Percentiles rank a stretch among this genome's conserved stretches.
These are phyloP conservation scores for Diplolepis rosae DNA, from an alignment of 2,888 invertebrate species.

Conservation along the genomic window DNA sequence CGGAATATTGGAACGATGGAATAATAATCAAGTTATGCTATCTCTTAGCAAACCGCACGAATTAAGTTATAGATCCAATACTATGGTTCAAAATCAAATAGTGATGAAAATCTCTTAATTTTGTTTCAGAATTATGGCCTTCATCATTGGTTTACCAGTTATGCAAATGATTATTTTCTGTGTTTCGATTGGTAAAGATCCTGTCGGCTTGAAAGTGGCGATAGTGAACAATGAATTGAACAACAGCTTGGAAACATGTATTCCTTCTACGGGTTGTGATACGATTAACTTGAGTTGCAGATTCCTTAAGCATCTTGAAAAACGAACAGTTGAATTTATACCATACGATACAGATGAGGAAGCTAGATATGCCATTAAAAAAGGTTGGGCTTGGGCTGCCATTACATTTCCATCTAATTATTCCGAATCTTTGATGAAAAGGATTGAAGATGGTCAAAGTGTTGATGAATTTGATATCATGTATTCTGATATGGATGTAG, in stretches of 20 bases:
- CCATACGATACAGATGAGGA: constrained; percentile 77
- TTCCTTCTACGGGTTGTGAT: constrained; percentile 76
- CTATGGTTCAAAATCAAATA: too few species aligned
- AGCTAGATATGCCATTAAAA: constrained; percentile 80
- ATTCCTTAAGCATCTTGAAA: constrained; percentile 82
- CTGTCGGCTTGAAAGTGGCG: constrained; percentile 83
- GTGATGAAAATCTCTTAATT: too few species aligned
- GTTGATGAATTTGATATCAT: constrained; percentile 78
- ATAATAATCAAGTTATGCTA: too few species aligned
- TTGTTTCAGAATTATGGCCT: constrained; percentile 82
- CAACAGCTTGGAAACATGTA: constrained; percentile 64
- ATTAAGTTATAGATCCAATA: too few species aligned
- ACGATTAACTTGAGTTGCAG: constrained; percentile 84
- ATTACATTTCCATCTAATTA: constrained; percentile 86
- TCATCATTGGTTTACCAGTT: constrained; percentile 89
- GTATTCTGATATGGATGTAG: constrained; percentile 81
- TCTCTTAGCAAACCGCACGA: too few species aligned
- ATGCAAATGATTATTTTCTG: constrained; percentile 92
- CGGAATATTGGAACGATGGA: too few species aligned
- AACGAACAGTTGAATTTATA: constrained; percentile 81
- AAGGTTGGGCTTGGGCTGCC: constrained; percentile 85
- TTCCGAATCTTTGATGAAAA: constrained; percentile 79
- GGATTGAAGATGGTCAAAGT: constrained; percentile 78
- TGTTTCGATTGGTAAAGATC: constrained; percentile 91
- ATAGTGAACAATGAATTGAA: constrained; percentile 87